Percentiles rank a stretch among this genome's conserved stretches.
phyloP scores from a whole-genome alignment of 2,888 invertebrate genomes.

The Eretmocerus hayati region DNA sequence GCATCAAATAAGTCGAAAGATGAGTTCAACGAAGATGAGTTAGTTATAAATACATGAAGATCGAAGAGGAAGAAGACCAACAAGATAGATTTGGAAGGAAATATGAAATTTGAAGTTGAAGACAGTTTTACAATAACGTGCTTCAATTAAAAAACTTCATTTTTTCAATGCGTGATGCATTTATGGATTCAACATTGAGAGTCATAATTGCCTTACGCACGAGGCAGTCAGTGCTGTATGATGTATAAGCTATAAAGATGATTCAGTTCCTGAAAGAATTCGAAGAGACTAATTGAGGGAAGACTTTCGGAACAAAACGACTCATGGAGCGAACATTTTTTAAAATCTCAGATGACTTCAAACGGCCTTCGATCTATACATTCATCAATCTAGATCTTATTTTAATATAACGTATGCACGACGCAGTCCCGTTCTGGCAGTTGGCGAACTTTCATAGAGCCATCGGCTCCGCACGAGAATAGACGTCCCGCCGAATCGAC shows the following conservation, averaged over 20 bases:
- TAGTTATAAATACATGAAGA: constrained; percentile 12
- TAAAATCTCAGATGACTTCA: background rate
- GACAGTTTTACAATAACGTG: constrained; percentile 19
- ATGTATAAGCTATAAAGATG: background rate
- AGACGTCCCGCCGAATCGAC: constrained; percentile 83
- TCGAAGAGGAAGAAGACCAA: constrained; percentile 16
- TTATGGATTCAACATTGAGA: too few species aligned
- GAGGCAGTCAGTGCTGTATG: constrained; percentile 15
- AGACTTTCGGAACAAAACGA: too few species aligned
- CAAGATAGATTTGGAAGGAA: constrained; percentile 22
- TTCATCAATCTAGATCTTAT: constrained; percentile 3
- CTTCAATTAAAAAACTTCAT: constrained; percentile 18
- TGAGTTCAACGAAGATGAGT: constrained; percentile 7
- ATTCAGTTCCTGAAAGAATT: too few species aligned
- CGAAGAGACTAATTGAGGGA: too few species aligned
- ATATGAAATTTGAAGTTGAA: constrained; percentile 21
- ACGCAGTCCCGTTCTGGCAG: constrained; percentile 72
- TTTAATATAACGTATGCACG: constrained; percentile 53
- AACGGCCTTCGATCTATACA: background rate
- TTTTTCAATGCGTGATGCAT: too few species aligned
- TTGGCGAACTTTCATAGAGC: constrained; percentile 94
- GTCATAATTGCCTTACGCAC: too few species aligned
- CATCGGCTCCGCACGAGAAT: constrained; percentile 98
- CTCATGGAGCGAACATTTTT: too few species aligned
- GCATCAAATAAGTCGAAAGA: too few species aligned